Percentiles rank a stretch among this genome's conserved stretches.
phyloP scores from a whole-genome alignment of 2,797 vertebrate genomes.

The Petrocephalus schoutedeni region DNA sequence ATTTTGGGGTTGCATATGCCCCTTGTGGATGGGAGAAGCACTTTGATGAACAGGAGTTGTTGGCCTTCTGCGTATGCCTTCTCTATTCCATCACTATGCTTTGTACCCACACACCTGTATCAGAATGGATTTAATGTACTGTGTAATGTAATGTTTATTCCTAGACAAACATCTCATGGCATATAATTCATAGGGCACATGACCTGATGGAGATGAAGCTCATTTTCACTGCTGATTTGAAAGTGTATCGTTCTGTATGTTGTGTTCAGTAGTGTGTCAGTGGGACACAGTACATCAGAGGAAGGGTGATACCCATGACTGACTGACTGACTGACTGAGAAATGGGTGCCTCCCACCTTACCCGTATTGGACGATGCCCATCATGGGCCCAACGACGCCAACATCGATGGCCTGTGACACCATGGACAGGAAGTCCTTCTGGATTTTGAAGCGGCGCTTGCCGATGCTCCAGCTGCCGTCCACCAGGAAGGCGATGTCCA shows the following conservation, averaged over 20 bases:
- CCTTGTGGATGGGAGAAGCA: not conserved
- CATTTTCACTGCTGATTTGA: not conserved
- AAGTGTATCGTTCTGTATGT: not conserved
- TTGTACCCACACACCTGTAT: not conserved
- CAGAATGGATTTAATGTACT: not conserved
- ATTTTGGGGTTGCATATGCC: not conserved
- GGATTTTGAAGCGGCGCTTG: slow-evolving; percentile 88
- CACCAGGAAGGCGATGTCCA: slow-evolving; percentile 88
- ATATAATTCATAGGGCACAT: not conserved
- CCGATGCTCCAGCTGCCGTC: slow-evolving; percentile 94
- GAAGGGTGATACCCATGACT: not conserved
- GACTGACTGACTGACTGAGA: not conserved
- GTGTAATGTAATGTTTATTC: not conserved
- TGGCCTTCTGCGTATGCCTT: not conserved
- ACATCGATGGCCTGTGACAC: slow-evolving; percentile 78
- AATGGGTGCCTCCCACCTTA: slow-evolving; percentile 40
- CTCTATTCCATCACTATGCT: not conserved
- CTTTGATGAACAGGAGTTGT: not conserved
- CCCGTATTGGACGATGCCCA: slow-evolving; percentile 95
- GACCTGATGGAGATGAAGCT: not conserved
- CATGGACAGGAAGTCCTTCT: slow-evolving; percentile 84
- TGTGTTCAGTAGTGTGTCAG: not conserved
- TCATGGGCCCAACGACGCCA: slow-evolving; percentile 78
- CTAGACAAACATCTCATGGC: not conserved
- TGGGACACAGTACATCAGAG: not conserved